phyloP scores from a whole-genome alignment of 1,140 invertebrate genomes.

The Pseudoatta argentina region DNA sequence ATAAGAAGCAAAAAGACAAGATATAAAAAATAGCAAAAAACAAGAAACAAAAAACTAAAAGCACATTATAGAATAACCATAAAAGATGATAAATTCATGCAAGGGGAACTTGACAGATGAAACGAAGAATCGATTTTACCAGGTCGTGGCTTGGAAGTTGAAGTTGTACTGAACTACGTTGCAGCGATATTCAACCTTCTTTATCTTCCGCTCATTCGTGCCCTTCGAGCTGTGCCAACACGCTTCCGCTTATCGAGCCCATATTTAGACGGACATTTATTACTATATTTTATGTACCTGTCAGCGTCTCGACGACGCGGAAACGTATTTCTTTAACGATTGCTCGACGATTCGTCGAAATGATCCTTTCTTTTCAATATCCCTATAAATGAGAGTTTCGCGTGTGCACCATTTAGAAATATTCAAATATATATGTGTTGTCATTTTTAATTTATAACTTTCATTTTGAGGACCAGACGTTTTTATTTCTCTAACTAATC shows the following conservation, averaged over 20 bases:
- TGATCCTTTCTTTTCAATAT: constrained; percentile 34
- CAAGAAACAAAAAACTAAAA: too few relatives aligned
- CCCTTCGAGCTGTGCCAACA: constrained; percentile 20
- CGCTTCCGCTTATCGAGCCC: constrained; percentile 48
- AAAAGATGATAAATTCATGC: neutral
- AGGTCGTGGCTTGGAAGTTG: neutral
- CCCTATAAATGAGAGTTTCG: constrained; percentile 47
- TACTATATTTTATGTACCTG: constrained; percentile 55
- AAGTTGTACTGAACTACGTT: neutral
- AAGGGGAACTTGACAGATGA: constrained; percentile 12
- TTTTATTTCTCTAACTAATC: constrained; percentile 47
- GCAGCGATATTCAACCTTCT: constrained; percentile 25
- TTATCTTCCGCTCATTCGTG: constrained; percentile 20
- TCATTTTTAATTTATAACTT: constrained; percentile 35
- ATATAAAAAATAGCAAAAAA: too few relatives aligned
- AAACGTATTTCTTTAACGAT: constrained; percentile 42
- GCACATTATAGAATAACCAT: too few relatives aligned
- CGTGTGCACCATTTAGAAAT: neutral
- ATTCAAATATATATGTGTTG: neutral
- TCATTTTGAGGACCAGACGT: neutral
- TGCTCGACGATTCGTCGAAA: constrained; percentile 11
- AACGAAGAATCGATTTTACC: constrained; percentile 15
- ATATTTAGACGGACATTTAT: constrained; percentile 48
- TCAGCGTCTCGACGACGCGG: constrained; percentile 37
- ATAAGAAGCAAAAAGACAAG: too few relatives aligned